phyloP scores from a whole-genome alignment of 2,113 vertebrate genomes.

The Lepisosteus oculatus region DNA sequence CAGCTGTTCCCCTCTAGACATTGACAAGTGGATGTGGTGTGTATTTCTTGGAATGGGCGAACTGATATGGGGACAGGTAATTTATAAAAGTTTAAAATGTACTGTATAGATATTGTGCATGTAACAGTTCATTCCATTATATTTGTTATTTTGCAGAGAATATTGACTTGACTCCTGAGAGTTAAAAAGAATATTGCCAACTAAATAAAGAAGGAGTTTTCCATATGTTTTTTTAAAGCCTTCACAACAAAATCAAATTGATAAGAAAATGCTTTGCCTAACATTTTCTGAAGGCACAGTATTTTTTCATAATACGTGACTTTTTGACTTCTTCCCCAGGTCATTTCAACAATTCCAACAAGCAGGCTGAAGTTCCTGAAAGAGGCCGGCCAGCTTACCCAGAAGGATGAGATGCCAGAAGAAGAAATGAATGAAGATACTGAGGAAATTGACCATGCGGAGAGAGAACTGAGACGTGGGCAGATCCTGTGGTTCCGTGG shows the following conservation, averaged over 20 bases:
- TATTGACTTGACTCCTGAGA: too few relatives aligned
- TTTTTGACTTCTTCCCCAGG: constrained; percentile 52
- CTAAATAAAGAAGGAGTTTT: too few relatives aligned
- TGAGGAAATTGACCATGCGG: constrained; percentile 95
- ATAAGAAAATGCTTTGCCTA: background rate
- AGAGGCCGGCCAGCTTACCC: constrained; percentile 85
- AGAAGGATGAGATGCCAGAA: constrained; percentile 87
- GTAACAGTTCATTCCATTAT: too few relatives aligned
- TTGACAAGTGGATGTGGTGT: constrained; percentile 99
- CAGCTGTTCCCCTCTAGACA: constrained; percentile 87
- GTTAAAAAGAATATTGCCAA: too few relatives aligned
- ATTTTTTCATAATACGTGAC: background rate
- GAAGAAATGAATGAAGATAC: constrained; percentile 92
- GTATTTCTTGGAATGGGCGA: constrained; percentile 94
- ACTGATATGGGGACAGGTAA: constrained; percentile 98
- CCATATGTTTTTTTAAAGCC: too few relatives aligned
- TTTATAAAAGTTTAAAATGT: too few relatives aligned
- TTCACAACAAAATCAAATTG: background rate
- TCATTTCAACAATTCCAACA: constrained; percentile 89
- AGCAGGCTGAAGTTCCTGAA: constrained; percentile 91
- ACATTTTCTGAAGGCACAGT: background rate
- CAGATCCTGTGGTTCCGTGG: constrained; percentile 98
- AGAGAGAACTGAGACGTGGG: constrained; percentile 90
- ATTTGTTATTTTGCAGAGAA: too few relatives aligned
- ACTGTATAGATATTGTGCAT: too few relatives aligned